These are phyloP conservation scores for Poecilia picta DNA, from an alignment of 2,797 vertebrate species.

Conservation along the genomic window DNA sequence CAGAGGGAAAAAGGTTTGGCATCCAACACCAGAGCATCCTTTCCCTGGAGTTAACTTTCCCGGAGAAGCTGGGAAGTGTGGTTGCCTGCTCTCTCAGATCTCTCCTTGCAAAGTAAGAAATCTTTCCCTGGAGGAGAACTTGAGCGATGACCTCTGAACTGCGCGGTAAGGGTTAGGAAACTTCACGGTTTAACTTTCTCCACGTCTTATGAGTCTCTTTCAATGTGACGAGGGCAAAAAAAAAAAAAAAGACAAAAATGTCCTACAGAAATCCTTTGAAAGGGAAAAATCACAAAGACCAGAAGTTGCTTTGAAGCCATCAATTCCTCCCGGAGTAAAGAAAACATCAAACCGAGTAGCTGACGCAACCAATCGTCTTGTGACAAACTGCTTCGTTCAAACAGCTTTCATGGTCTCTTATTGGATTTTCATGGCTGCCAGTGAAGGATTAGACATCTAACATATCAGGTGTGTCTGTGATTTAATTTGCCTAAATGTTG, in stretches of 20 bases:
- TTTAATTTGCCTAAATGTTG: background rate
- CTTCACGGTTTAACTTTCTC: background rate
- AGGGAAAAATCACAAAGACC: background rate
- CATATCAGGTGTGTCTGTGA: background rate
- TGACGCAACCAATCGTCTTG: background rate
- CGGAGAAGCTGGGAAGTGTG: background rate
- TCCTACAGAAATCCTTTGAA: background rate
- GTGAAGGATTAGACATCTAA: background rate
- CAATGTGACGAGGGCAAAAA: background rate
- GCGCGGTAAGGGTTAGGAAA: background rate
- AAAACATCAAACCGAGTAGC: background rate
- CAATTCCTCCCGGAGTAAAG: background rate
- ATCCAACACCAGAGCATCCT: background rate
- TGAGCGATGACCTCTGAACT: background rate
- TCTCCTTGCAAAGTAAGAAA: background rate
- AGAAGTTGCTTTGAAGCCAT: background rate
- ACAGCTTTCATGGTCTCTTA: background rate
- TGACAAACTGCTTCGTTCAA: background rate
- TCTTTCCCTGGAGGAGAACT: background rate
- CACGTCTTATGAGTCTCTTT: background rate
- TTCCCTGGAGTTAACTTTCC: background rate
- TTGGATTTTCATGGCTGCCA: slow-evolving; percentile 1
- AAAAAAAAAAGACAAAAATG: too few species aligned
- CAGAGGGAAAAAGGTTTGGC: background rate
- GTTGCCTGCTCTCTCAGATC: background rate